Percentiles rank a stretch among this genome's conserved stretches.
These are phyloP conservation scores for Melanotaenia boesemani DNA, from an alignment of 2,797 vertebrate species.

Conservation along the genomic window DNA sequence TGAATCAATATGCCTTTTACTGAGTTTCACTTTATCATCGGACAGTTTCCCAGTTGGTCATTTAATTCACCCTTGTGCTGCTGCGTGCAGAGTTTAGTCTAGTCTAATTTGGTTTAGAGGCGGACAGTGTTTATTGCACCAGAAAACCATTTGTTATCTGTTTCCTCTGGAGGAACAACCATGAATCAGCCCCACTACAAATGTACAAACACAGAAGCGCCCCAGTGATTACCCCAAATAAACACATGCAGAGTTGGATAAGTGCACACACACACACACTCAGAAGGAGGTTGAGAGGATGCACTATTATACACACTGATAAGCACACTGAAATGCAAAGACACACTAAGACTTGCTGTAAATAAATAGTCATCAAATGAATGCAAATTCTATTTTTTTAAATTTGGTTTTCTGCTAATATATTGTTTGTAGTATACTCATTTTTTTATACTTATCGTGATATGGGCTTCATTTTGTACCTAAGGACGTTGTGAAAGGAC, in stretches of 20 bases:
- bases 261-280: slow-evolving; percentile 28
- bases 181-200: slow-evolving; percentile 74
- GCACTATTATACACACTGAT: slow-evolving; percentile 17
- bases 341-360: slow-evolving; percentile 26
- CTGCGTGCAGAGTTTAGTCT: slow-evolving; percentile 60
- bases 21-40: slow-evolving; percentile 26
- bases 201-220: slow-evolving; percentile 78
- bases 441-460: slow-evolving; percentile 31
- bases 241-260: slow-evolving; percentile 59
- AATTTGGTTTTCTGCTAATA: slow-evolving; percentile 27
- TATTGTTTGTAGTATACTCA: slow-evolving; percentile 23
- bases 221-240: slow-evolving; percentile 77
- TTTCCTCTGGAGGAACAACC: slow-evolving; percentile 68
- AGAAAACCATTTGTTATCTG: slow-evolving; percentile 76
- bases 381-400: slow-evolving; percentile 5
- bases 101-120: slow-evolving; percentile 67
- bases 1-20: slow-evolving; percentile 61
- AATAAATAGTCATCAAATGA: slow-evolving; percentile 6
- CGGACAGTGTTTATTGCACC: slow-evolving; percentile 70
- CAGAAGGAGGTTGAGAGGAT: slow-evolving; percentile 18
- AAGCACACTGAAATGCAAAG: slow-evolving; percentile 1
- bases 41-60: slow-evolving; percentile 25
- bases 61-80: slow-evolving; percentile 31
- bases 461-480: slow-evolving; percentile 19
- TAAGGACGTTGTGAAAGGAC: slow-evolving; percentile 9